These are phyloP conservation scores for Petrophora chlorosata DNA, from an alignment of 2,888 invertebrate genomes.

Conservation along the genomic window DNA sequence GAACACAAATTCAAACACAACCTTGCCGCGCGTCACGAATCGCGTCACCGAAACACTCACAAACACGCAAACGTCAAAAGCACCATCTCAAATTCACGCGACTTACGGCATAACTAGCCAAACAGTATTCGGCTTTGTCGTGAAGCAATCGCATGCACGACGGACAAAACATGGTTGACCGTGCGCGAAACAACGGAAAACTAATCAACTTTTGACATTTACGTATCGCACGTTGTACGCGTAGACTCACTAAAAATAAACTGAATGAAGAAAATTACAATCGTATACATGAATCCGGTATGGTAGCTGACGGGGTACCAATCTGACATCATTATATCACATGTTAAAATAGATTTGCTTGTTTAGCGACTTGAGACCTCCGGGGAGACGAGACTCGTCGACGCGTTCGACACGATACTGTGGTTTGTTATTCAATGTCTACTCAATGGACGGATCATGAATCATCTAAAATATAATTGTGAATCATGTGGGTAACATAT, in stretches of 20 bases:
- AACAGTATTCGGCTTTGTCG: conserved; percentile 72
- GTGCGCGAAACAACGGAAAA: conserved; percentile 45
- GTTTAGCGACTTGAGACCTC: conserved; percentile 65
- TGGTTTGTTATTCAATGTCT: conserved; percentile 68
- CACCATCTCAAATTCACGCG: conserved; percentile 51
- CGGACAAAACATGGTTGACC: conserved; percentile 67
- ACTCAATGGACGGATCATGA: conserved; percentile 70
- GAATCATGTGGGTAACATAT: conserved; percentile 59
- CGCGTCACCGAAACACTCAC: conserved; percentile 61
- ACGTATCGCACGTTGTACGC: conserved; percentile 78
- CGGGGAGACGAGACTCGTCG: conserved; percentile 53
- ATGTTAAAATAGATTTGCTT: conserved; percentile 77
- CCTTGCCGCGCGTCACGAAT: conserved; percentile 49
- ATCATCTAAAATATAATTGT: conserved; percentile 74
- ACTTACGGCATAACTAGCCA: conserved; percentile 75
- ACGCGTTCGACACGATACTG: conserved; percentile 65
- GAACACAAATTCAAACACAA: conserved; percentile 34
- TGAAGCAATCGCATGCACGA: conserved; percentile 66
- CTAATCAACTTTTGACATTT: conserved; percentile 76
- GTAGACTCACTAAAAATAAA: conserved; percentile 75
- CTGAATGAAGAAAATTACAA: conserved; percentile 78
- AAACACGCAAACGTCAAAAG: conserved; percentile 75
- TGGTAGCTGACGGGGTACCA: conserved; percentile 71
- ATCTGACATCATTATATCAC: conserved; percentile 80
- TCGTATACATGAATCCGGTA: conserved; percentile 77